Evolutionary conservation across 2,888 invertebrate species (phyloP).

Genomic region (Agonopterix subpropinquella): DNA sequence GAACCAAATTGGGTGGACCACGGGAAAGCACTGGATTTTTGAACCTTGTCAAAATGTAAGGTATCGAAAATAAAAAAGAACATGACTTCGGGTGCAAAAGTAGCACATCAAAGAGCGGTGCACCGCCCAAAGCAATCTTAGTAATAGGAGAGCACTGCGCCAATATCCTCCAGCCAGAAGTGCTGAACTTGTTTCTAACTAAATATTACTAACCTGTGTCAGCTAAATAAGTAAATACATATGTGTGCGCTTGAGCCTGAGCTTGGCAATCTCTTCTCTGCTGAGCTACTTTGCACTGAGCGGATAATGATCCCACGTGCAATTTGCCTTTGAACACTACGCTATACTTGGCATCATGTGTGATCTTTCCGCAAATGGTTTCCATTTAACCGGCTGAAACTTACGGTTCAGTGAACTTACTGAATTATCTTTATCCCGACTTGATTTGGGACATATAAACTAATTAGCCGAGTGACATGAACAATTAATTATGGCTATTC

Average conservation of each 20-base stretch:
- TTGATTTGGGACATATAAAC: slow-evolving; percentile 9
- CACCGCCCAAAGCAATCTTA: slow-evolving; percentile 23
- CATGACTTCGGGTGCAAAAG: slow-evolving; percentile 13
- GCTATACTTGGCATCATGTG: slow-evolving; percentile 6
- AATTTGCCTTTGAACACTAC: slow-evolving; percentile 12
- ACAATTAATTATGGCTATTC: slow-evolving; percentile 13
- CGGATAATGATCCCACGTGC: slow-evolving; percentile 13
- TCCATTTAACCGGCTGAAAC: slow-evolving; percentile 12
- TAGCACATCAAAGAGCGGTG: slow-evolving; percentile 14
- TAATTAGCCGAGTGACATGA: slow-evolving; percentile 12
- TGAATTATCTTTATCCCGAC: slow-evolving; percentile 13
- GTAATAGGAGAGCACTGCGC: slow-evolving; percentile 28
- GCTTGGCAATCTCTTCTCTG: slow-evolving; percentile 11
- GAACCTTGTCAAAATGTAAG: not conserved
- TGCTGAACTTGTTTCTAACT: slow-evolving; percentile 15
- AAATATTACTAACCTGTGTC: slow-evolving; percentile 19
- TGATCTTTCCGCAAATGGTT: slow-evolving; percentile 11
- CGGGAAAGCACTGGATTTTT: too few relatives aligned
- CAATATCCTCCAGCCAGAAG: slow-evolving; percentile 23
- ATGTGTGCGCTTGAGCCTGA: slow-evolving; percentile 13
- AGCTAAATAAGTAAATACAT: slow-evolving; percentile 20
- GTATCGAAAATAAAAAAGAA: slow-evolving; percentile 3
- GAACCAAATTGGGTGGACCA: too few relatives aligned
- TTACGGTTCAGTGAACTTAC: slow-evolving; percentile 11
- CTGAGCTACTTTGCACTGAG: slow-evolving; percentile 9